Evolutionary conservation across 2,797 vertebrate species (phyloP).

Genomic region (Buceros bicornis): DNA sequence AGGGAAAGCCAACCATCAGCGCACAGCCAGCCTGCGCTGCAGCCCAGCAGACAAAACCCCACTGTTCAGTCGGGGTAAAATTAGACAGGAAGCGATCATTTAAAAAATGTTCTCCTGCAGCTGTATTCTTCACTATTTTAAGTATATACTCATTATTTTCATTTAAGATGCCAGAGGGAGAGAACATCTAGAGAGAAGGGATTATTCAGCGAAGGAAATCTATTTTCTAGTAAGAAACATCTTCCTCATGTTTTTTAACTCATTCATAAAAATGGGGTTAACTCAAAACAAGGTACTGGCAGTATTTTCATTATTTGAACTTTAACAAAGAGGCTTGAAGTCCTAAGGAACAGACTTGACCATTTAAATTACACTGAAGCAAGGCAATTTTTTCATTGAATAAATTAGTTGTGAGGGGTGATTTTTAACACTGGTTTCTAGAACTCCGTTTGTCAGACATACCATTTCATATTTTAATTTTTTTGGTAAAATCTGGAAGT

Average conservation of each 20-base stretch:
- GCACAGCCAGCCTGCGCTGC: not conserved
- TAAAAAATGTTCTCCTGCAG: not conserved
- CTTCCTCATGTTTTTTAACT: not conserved
- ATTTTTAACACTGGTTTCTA: not conserved
- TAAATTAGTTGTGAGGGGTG: not conserved
- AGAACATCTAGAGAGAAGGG: not conserved
- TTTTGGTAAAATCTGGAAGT: not conserved
- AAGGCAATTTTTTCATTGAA: not conserved
- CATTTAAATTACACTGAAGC: not conserved
- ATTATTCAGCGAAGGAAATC: not conserved
- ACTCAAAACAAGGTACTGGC: not conserved
- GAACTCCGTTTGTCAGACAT: not conserved
- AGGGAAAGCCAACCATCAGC: constrained; percentile 20
- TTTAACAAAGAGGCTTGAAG: not conserved
- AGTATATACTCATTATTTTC: not conserved
- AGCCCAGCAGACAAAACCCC: not conserved
- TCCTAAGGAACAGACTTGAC: not conserved
- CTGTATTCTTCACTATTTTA: not conserved
- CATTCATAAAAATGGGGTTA: constrained; percentile 1
- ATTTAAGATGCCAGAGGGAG: not conserved
- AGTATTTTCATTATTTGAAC: not conserved
- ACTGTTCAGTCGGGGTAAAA: not conserved
- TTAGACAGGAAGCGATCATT: not conserved
- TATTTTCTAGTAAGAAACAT: not conserved
- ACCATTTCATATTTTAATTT: not conserved